phyloP scores from a whole-genome alignment of 2,113 vertebrate genomes.

The Pontoporia blainvillei region DNA sequence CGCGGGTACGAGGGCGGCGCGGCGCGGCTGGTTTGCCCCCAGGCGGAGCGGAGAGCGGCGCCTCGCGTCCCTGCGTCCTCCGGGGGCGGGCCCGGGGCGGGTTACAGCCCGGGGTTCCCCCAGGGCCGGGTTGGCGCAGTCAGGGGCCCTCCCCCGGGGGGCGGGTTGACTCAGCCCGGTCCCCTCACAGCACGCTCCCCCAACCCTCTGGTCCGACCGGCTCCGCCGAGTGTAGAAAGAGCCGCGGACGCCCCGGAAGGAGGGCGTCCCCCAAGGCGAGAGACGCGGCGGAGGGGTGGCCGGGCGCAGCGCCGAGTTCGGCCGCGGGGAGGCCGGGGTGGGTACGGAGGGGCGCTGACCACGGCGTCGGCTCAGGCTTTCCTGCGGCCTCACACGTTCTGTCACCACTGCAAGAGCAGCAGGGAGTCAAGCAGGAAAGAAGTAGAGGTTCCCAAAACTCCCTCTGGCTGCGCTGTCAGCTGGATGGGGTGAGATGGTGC shows the following conservation, averaged over 20 bases:
- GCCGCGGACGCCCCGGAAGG: neutral
- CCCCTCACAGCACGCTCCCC: neutral
- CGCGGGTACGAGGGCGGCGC: neutral
- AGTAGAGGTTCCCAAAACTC: neutral
- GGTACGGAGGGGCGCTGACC: neutral
- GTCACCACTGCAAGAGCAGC: neutral
- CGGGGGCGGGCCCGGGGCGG: neutral
- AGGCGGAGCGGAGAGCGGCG: neutral
- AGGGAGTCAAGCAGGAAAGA: neutral
- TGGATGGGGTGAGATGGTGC: neutral
- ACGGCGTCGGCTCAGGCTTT: neutral
- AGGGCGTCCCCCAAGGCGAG: neutral
- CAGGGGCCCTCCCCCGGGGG: neutral
- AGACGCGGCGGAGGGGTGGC: neutral
- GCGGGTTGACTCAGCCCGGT: neutral
- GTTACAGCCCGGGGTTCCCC: neutral
- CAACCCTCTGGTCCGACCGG: neutral
- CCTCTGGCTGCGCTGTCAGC: too few species aligned
- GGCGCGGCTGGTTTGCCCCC: too few species aligned
- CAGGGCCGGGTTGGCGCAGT: neutral
- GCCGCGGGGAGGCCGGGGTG: neutral
- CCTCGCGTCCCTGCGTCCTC: neutral
- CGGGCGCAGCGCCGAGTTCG: neutral
- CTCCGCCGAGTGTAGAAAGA: neutral
- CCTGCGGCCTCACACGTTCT: neutral